These are phyloP conservation scores for Anser brachyrhynchus DNA, from an alignment of 2,113 vertebrate genomes.

Conservation along the genomic window DNA sequence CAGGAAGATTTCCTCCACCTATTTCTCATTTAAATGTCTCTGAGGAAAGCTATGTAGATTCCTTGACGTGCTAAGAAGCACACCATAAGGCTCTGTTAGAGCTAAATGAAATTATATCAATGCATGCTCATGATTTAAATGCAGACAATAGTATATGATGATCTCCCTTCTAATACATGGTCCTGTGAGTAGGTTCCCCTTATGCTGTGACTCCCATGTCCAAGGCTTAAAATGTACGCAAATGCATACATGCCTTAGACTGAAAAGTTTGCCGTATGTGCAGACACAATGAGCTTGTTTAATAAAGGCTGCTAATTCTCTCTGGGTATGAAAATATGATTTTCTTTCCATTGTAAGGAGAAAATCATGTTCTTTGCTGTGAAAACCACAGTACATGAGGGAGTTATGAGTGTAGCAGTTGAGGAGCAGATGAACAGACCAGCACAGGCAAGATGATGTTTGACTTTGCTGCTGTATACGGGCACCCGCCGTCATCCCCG, in stretches of 20 bases:
- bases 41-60: not conserved
- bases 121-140: not conserved
- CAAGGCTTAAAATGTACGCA: not conserved
- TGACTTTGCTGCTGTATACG: not conserved
- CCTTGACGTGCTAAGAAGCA: rapidly evolving
- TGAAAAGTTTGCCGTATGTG: not conserved
- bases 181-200: not conserved
- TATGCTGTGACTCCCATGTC: not conserved
- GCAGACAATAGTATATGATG: not conserved
- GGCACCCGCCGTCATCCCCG: not conserved
- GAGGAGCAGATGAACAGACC: not conserved
- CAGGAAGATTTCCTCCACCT: not conserved
- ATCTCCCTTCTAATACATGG: not conserved
- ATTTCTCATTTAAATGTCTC: not conserved
- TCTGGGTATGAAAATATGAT: not conserved
- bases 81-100: not conserved
- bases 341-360: not conserved
- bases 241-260: not conserved
- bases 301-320: not conserved
- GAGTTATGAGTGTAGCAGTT: not conserved
- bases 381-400: not conserved
- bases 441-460: not conserved
- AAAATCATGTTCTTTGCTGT: not conserved
- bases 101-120: not conserved
- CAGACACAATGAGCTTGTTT: not conserved